These are phyloP conservation scores for Formica selysi DNA, from an alignment of 1,140 invertebrate species.

Conservation along the genomic window DNA sequence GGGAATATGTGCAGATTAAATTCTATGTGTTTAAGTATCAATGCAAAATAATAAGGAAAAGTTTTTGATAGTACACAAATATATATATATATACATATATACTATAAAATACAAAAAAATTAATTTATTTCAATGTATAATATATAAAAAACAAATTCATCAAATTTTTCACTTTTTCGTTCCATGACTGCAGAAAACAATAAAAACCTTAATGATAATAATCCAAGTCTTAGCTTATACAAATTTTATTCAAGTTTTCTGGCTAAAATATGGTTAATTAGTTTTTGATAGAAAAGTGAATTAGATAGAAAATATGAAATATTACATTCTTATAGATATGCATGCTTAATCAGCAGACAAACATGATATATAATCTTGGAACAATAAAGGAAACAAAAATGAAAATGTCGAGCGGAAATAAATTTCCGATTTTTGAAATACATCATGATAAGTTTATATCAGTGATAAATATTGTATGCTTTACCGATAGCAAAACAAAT, in stretches of 20 bases:
- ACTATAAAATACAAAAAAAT: too few species aligned
- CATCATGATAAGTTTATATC: slow-evolving; percentile 45
- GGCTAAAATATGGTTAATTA: background rate
- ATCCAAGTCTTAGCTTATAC: background rate
- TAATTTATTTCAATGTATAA: background rate
- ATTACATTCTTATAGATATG: slow-evolving; percentile 62
- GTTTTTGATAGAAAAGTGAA: background rate
- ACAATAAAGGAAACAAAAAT: slow-evolving; percentile 64
- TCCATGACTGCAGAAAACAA: background rate
- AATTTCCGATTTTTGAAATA: slow-evolving; percentile 34
- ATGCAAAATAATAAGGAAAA: too few species aligned
- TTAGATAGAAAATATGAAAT: background rate
- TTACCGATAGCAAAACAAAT: background rate
- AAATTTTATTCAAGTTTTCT: background rate
- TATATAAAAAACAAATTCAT: background rate
- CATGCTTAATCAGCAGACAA: background rate
- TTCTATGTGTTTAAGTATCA: too few species aligned
- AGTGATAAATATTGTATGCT: slow-evolving; percentile 61
- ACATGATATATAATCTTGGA: slow-evolving; percentile 47
- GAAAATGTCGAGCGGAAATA: background rate
- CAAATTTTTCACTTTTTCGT: background rate
- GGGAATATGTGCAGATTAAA: too few species aligned
- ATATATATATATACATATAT: too few species aligned
- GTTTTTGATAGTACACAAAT: too few species aligned
- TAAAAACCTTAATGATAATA: background rate